Conservation (phyloP, 37 sponge, comb jelly and placozoan species). For the Tethya wilhelma region DNA sequence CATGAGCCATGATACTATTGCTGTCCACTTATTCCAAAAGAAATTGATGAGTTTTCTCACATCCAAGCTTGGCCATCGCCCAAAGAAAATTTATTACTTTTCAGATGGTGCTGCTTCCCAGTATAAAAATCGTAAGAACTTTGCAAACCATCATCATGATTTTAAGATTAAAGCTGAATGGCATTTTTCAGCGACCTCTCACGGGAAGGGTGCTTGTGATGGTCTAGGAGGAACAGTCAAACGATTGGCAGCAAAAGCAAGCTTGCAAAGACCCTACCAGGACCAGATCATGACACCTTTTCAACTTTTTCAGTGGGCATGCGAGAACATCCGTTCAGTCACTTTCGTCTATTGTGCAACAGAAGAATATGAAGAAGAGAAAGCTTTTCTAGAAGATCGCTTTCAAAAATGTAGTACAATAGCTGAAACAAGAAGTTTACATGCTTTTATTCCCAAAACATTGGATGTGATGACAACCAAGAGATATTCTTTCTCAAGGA, state of each 20-base stretch:
- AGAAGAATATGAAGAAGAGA: constrained; percentile 18
- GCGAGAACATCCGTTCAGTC: constrained; percentile 8
- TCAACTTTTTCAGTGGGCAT: constrained; percentile 48
- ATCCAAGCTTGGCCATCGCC: background rate
- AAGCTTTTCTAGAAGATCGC: constrained; percentile 22
- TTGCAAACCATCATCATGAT: constrained; percentile 45
- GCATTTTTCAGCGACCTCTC: constrained; percentile 62
- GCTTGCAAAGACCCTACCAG: constrained; percentile 36
- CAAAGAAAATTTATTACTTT: constrained; percentile 47
- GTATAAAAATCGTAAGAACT: too few relatives aligned
- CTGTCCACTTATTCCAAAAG: constrained; percentile 55
- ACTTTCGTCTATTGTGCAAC: constrained; percentile 17
- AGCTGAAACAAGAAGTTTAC: constrained; percentile 42
- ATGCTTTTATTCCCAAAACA: constrained; percentile 35
- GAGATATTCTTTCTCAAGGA: constrained; percentile 15
- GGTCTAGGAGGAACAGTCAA: constrained; percentile 71
- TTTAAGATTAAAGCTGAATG: constrained; percentile 57
- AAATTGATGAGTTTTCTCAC: constrained; percentile 31
- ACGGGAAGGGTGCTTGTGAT: constrained; percentile 66
- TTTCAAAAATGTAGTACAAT: constrained; percentile 45
- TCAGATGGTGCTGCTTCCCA: constrained; percentile 66
- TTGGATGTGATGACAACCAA: background rate
- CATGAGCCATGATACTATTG: constrained; percentile 44
- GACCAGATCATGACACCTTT: constrained; percentile 57
- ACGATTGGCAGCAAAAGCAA: constrained; percentile 46